phyloP scores from a whole-genome alignment of 1,140 invertebrate genomes.

The Bombus superbus region DNA sequence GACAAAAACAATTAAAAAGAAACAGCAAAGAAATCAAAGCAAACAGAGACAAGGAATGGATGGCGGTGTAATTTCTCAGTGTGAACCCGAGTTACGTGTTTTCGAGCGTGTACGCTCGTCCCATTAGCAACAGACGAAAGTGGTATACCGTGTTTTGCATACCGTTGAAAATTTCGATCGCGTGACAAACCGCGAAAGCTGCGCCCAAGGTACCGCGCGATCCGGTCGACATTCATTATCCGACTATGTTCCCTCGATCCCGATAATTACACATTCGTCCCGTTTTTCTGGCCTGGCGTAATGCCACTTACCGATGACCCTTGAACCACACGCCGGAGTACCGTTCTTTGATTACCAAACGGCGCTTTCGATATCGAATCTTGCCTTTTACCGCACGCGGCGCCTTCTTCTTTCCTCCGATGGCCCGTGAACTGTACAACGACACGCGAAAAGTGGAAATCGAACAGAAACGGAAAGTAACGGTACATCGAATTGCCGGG shows the following conservation, averaged over 20 bases:
- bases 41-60: not conserved
- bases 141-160: not conserved
- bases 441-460: slow-evolving; percentile 23
- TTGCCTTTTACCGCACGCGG: not conserved
- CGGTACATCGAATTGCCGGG: not conserved
- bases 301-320: slow-evolving; percentile 30
- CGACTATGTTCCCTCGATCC: not conserved
- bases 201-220: slow-evolving; percentile 2
- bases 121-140: not conserved
- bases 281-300: slow-evolving; percentile 20
- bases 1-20: not conserved
- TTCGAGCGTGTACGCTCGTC: not conserved
- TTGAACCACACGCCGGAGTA: slow-evolving; percentile 2
- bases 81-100: not conserved
- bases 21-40: not conserved
- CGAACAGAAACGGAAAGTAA: slow-evolving; percentile 9
- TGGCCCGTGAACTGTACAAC: not conserved
- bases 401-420: too few relatives aligned
- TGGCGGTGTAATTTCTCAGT: not conserved
- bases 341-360: slow-evolving; percentile 42
- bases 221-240: slow-evolving; percentile 30
- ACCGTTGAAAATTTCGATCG: slow-evolving; percentile 24
- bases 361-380: slow-evolving; percentile 22
- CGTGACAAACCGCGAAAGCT: slow-evolving; percentile 28
- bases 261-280: slow-evolving; percentile 41